Evolutionary conservation across 2,888 invertebrate species (phyloP), one percentile per base, ranked within the genome.

Genomic region (Thymelicus acteon): DNA sequence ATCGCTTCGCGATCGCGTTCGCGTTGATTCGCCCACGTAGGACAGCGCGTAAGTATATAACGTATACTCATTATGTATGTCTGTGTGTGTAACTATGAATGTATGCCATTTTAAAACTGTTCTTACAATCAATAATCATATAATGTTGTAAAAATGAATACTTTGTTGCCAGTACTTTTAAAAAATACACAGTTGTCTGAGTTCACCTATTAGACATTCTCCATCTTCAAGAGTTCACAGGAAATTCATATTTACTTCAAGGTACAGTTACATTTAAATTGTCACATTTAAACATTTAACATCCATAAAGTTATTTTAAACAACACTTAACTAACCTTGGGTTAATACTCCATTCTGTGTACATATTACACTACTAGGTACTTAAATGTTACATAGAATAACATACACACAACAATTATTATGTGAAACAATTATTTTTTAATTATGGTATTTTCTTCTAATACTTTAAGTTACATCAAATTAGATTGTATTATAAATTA

Each of bases 281-380:
- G 49, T 8, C 8, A 52, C 15, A 52, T 49, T 49, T 2, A 49
- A n/a, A 49, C 7, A 49, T 49, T 49, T 44, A 44, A 52, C 10
- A 52, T 52, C 49, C 10, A 49, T 52, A 52, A 7, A 52, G 49
- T 15, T 52, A 15, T 52, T 52, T 52, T 52, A 52, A 47, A 4
- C 47, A 47, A 52, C 49, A 19, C 49, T 52, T 52, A 52, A 15
- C 7, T 52, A 52, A 52, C 49, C 49, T 52, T 52, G 49, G 2
- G 49, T 52, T 52, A 52, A 52, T 52, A 52, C 49, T 52, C 49
- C 15, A 52, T 52, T 19, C 49, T 52, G 49, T 19, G 15, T 6
- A 15, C 15, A 15, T 7, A 54, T 54, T 24, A 54, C 19, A 15
- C 15, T 24, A 54, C 24, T 54, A 54, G 19, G 24, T 24, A 54